These are phyloP conservation scores for Sarcophaga peregrina DNA, from an alignment of 1,140 invertebrate species.

Conservation along the genomic window DNA sequence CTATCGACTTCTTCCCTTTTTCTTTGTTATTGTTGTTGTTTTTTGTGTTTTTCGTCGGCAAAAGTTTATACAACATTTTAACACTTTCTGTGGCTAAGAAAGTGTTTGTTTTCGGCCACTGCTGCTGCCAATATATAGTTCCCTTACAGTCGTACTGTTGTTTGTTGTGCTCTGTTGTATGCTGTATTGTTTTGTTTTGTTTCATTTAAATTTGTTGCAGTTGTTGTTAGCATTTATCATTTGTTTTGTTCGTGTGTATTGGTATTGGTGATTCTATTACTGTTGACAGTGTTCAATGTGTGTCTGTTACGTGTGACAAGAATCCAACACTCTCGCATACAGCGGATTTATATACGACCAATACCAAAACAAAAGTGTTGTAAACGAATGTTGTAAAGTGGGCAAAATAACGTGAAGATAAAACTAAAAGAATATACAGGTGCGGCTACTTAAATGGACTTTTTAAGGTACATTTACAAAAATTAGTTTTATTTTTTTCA, in stretches of 20 bases:
- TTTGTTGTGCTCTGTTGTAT: background rate
- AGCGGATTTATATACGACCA: background rate
- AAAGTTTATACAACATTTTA: slow-evolving; percentile 32
- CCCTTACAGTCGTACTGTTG: background rate
- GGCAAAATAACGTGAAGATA: background rate
- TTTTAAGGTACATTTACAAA: too few relatives aligned
- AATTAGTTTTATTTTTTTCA: too few relatives aligned
- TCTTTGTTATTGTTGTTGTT: too few relatives aligned
- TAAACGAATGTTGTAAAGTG: background rate
- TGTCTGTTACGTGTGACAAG: slow-evolving; percentile 9
- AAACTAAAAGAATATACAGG: background rate
- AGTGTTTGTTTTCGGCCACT: background rate
- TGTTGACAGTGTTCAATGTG: slow-evolving; percentile 24
- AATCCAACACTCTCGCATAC: background rate
- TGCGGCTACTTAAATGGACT: background rate
- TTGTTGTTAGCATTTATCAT: slow-evolving; percentile 27
- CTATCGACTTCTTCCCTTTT: too few relatives aligned
- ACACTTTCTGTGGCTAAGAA: slow-evolving; percentile 33
- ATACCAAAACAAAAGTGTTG: background rate
- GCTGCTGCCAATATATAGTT: background rate
- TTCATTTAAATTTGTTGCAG: background rate
- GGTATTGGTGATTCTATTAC: slow-evolving; percentile 14
- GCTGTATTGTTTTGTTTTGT: slow-evolving; percentile 3
- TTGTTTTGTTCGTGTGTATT: background rate
- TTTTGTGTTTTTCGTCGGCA: background rate